Percentiles rank a stretch among this genome's conserved stretches.
Conservation (phyloP, 2,113 vertebrate genomes). For the Acanthisitta chloris region DNA sequence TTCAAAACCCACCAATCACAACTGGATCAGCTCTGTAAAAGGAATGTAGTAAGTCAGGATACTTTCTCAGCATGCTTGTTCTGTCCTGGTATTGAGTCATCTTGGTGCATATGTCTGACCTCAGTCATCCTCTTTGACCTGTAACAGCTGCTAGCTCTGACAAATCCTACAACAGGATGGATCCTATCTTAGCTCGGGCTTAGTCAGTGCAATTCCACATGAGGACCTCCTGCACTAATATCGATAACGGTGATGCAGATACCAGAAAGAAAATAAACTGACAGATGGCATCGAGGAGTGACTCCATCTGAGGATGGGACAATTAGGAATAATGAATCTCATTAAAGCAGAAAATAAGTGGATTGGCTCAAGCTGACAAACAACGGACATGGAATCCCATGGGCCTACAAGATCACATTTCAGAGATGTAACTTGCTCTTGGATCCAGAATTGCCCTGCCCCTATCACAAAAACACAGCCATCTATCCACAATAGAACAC, state of each 20-base stretch:
- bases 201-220: background rate
- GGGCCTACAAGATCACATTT: background rate
- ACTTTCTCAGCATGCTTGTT: background rate
- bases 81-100: background rate
- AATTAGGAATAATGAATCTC: background rate
- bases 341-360: background rate
- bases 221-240: background rate
- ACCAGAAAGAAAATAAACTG: background rate
- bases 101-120: background rate
- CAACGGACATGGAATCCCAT: background rate
- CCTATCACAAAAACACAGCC: background rate
- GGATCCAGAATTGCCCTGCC: background rate
- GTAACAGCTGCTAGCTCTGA: background rate
- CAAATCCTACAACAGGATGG: background rate
- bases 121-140: background rate
- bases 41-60: background rate
- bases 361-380: rapidly evolving
- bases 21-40: background rate
- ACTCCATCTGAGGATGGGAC: background rate
- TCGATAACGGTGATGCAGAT: background rate
- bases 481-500: background rate
- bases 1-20: background rate
- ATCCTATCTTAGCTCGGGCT: background rate
- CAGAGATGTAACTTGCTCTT: background rate
- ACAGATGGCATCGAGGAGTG: background rate